These are phyloP conservation scores for Callorhinus ursinus DNA, from an alignment of 2,113 vertebrate genomes.

Conservation along the genomic window DNA sequence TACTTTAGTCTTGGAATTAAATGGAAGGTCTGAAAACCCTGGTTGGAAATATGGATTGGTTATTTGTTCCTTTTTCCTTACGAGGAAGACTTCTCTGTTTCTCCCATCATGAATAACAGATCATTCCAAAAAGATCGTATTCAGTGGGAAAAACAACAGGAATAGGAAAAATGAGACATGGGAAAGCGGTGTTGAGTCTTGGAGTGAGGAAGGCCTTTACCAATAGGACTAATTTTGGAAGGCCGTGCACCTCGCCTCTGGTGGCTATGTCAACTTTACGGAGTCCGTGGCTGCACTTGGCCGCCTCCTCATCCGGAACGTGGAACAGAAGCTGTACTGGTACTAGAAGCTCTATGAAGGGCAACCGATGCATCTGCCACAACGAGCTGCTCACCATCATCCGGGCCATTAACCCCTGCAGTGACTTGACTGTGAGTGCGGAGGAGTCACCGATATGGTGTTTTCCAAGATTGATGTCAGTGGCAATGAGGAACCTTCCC, in stretches of 20 bases:
- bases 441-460: slow-evolving; percentile 89
- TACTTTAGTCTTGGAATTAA: background rate
- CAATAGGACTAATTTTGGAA: background rate
- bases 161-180: background rate
- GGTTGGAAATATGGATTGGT: background rate
- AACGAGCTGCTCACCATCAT: slow-evolving; percentile 89
- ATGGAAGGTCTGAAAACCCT: background rate
- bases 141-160: background rate
- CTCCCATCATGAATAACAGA: background rate
- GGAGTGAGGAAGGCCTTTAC: background rate
- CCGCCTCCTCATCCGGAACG: background rate
- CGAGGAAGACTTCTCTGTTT: background rate
- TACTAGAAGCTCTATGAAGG: slow-evolving; percentile 90
- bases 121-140: background rate
- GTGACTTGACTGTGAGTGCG: slow-evolving; percentile 80
- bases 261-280: background rate
- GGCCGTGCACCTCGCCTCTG: background rate
- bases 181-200: background rate
- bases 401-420: slow-evolving; percentile 87
- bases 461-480: slow-evolving; percentile 89
- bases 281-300: background rate
- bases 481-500: slow-evolving; percentile 89
- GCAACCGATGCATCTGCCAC: slow-evolving; percentile 88
- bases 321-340: slow-evolving; percentile 60
- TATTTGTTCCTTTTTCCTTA: background rate